phyloP scores from a whole-genome alignment of 2,888 invertebrate genomes.

The Epiblema foenella region DNA sequence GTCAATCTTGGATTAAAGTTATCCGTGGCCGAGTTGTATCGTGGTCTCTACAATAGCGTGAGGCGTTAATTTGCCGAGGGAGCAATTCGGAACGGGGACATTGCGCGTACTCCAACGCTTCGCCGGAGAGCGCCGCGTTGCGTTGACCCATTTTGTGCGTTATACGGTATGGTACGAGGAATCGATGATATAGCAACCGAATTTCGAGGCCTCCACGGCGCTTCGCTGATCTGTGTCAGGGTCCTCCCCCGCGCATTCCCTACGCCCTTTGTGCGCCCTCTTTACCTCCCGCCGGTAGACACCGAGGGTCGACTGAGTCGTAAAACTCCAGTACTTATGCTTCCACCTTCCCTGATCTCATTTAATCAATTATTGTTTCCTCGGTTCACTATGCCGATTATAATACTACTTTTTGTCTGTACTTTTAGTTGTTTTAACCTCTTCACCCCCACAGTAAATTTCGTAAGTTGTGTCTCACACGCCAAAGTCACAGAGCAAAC shows the following conservation, averaged over 20 bases:
- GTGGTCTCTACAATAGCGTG: constrained; percentile 55
- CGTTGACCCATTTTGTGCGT: constrained; percentile 81
- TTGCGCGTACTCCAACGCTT: constrained; percentile 66
- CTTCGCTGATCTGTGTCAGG: constrained; percentile 83
- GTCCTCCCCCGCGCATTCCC: constrained; percentile 75
- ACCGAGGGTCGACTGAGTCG: constrained; percentile 69
- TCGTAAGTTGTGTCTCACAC: too few relatives aligned
- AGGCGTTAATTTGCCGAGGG: constrained; percentile 75
- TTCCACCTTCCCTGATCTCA: constrained; percentile 67
- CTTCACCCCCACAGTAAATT: too few relatives aligned
- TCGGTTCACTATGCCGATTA: constrained; percentile 46
- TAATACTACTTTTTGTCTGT: neutral
- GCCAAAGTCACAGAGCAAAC: too few relatives aligned
- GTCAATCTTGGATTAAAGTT: constrained; percentile 45
- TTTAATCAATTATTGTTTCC: constrained; percentile 69
- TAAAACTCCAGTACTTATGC: constrained; percentile 77
- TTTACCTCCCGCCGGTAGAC: constrained; percentile 64
- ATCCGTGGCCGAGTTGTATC: constrained; percentile 62
- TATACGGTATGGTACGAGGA: constrained; percentile 72
- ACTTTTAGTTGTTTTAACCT: too few relatives aligned
- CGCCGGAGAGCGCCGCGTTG: constrained; percentile 67
- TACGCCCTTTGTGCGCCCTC: constrained; percentile 66
- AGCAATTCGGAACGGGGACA: constrained; percentile 78
- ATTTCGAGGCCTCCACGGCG: constrained; percentile 76
- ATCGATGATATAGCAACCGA: constrained; percentile 81